phyloP scores from a whole-genome alignment of 2,888 invertebrate species.

The Empis livida region DNA sequence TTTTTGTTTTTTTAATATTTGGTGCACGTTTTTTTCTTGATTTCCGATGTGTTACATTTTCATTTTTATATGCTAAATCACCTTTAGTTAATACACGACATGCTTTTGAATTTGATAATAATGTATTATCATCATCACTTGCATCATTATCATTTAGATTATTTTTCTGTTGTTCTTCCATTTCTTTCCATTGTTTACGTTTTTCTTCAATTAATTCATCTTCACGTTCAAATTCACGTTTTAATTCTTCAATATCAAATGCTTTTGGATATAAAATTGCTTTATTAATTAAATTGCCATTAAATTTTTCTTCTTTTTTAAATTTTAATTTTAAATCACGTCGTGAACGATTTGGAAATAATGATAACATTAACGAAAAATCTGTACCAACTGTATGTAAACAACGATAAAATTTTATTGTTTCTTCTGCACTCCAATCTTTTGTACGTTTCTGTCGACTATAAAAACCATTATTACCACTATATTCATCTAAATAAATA shows the following conservation, averaged over 20 bases:
- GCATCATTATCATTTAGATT: neutral
- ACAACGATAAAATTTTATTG: conserved; percentile 82
- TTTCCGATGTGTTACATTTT: neutral
- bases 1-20: neutral
- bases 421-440: conserved; percentile 67
- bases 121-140: conserved; percentile 2
- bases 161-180: conserved; percentile 16
- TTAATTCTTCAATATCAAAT: conserved; percentile 51
- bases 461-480: conserved; percentile 46
- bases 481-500: conserved; percentile 49
- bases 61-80: conserved; percentile 10
- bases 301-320: conserved; percentile 76
- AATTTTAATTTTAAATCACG: conserved; percentile 83
- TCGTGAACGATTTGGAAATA: conserved; percentile 68
- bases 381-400: conserved; percentile 84
- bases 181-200: conserved; percentile 18
- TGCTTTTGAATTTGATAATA: neutral
- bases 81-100: conserved; percentile 6
- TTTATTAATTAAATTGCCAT: conserved; percentile 58
- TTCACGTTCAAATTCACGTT: conserved; percentile 41
- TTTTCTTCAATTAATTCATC: conserved; percentile 25
- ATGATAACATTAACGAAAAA: conserved; percentile 74
- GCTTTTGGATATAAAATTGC: conserved; percentile 55
- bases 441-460: conserved; percentile 52
- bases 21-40: neutral